These are phyloP conservation scores for Formica selysi DNA, from an alignment of 1,140 invertebrate genomes.

Conservation along the genomic window DNA sequence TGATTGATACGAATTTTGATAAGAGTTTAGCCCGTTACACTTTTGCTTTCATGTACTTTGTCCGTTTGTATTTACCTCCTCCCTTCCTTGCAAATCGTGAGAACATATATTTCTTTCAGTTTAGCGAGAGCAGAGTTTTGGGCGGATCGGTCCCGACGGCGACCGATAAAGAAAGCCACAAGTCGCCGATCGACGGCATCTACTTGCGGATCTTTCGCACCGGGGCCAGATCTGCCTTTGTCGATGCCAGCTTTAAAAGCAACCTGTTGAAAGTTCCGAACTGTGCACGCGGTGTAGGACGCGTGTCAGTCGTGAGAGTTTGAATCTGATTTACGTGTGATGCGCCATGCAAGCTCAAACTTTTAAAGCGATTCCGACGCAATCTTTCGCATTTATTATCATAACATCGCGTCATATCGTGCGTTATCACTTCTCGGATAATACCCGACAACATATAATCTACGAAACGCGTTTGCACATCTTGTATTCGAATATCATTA, in stretches of 20 bases:
- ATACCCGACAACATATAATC: conserved; percentile 38
- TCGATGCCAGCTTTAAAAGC: conserved; percentile 67
- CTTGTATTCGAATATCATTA: neutral
- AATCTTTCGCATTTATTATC: conserved; percentile 38
- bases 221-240: conserved; percentile 49
- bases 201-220: conserved; percentile 41
- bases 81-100: too few relatives aligned
- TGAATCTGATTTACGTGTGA: conserved; percentile 60
- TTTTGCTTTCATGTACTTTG: neutral
- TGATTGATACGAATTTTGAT: neutral
- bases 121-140: neutral
- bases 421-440: conserved; percentile 35
- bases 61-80: neutral
- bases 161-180: conserved; percentile 18
- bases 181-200: conserved; percentile 38
- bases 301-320: conserved; percentile 60
- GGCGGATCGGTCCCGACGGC: neutral
- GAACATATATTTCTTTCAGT: neutral
- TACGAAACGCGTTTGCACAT: neutral
- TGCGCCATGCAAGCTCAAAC: conserved; percentile 48
- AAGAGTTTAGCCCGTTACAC: neutral
- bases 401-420: conserved; percentile 19
- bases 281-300: conserved; percentile 55
- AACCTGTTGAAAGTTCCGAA: conserved; percentile 67
- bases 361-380: conserved; percentile 39